A percentile compares a stretch with the other conserved stretches of the same genome.
Conservation (phyloP, 2,888 invertebrate genomes). For the Polymixis lichenea region DNA sequence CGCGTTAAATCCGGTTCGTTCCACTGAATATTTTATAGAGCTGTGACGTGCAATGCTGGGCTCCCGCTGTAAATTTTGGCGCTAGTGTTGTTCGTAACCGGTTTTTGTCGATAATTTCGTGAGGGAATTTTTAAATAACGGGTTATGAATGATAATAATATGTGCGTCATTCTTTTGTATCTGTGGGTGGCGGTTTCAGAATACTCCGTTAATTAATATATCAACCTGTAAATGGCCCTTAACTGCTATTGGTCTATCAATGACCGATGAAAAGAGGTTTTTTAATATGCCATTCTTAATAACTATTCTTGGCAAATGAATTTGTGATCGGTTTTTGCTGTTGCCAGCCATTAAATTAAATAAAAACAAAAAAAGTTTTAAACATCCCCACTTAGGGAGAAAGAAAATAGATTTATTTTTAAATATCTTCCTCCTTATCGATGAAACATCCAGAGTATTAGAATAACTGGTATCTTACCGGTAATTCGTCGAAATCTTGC, state of each 20-base stretch:
- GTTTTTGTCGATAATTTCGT: slow-evolving; percentile 60
- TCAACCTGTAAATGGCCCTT: not conserved
- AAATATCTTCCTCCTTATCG: not conserved
- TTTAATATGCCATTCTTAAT: no score
- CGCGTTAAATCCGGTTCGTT: slow-evolving; percentile 79
- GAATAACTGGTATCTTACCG: not conserved
- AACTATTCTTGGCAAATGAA: not conserved
- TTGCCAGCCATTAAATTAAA: not conserved
- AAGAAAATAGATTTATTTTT: not conserved
- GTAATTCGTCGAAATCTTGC: slow-evolving; percentile 25
- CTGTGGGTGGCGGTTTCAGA: not conserved
- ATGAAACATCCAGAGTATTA: not conserved
- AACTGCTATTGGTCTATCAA: not conserved
- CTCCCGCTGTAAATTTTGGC: slow-evolving; percentile 70
- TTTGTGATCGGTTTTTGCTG: not conserved
- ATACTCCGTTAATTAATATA: not conserved
- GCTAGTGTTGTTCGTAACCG: slow-evolving; percentile 55
- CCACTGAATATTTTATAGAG: slow-evolving; percentile 81
- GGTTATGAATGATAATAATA: not conserved
- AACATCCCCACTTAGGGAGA: not conserved
- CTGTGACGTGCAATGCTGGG: slow-evolving; percentile 70
- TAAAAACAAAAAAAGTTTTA: not conserved
- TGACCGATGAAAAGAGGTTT: not conserved
- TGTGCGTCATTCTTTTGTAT: not conserved
- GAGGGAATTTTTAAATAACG: slow-evolving; percentile 30